Evolutionary conservation across 2,797 vertebrate species (phyloP).

Genomic region (Leptodactylus fallax): DNA sequence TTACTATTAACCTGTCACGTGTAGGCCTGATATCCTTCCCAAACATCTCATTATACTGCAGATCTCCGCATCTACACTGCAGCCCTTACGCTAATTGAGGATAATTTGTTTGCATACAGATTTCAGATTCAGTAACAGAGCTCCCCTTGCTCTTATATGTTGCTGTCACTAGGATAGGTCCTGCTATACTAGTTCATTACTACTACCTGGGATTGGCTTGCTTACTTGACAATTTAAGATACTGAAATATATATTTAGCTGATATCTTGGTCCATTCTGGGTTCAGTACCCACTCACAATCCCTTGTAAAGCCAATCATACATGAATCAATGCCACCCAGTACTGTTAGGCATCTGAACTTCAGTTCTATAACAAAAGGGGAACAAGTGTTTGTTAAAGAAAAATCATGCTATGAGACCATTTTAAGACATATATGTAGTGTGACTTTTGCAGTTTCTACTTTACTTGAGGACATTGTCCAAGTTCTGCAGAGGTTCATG

Average conservation of each 20-base stretch:
- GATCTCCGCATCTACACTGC: constrained; percentile 28
- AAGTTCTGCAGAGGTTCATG: neutral
- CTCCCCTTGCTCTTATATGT: neutral
- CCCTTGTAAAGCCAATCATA: no score
- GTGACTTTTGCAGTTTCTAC: neutral
- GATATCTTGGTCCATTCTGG: neutral
- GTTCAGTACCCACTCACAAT: neutral
- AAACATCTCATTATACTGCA: neutral
- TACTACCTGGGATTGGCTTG: neutral
- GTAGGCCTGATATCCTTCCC: neutral
- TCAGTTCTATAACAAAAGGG: neutral
- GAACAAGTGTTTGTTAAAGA: neutral
- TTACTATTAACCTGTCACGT: constrained; percentile 17
- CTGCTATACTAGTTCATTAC: neutral
- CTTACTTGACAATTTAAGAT: neutral
- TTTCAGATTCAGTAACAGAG: neutral
- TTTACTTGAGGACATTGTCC: neutral
- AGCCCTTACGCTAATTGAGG: neutral
- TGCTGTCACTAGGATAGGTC: neutral
- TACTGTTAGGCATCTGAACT: neutral
- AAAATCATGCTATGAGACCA: no score
- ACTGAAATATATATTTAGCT: no score
- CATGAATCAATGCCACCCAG: neutral
- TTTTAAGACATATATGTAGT: neutral
- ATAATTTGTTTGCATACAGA: neutral